Conservation (phyloP, 2,888 invertebrate genomes). For the Aleiodes alternator region DNA sequence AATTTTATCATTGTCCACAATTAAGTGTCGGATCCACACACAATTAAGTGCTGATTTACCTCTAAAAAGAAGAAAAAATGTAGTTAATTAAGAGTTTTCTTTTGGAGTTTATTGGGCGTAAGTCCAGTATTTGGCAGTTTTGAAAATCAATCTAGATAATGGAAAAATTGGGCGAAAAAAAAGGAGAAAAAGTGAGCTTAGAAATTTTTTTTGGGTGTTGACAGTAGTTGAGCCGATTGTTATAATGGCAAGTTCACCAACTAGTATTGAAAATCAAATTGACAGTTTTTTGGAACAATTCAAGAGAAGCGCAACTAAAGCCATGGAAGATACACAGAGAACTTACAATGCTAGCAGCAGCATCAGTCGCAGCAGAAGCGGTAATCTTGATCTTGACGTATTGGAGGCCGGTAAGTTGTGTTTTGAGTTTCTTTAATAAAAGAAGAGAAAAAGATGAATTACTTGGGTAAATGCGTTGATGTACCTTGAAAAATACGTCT, state of each 20-base stretch:
- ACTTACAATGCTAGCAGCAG: slow-evolving; percentile 69
- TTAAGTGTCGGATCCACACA: neutral
- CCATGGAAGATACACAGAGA: slow-evolving; percentile 79
- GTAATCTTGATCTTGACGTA: slow-evolving; percentile 71
- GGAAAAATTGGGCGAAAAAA: neutral
- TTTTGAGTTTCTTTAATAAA: neutral
- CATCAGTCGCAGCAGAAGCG: slow-evolving; percentile 71
- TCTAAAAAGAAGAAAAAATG: slow-evolving; percentile 52
- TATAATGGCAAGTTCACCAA: slow-evolving; percentile 81
- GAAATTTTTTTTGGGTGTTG: slow-evolving; percentile 27
- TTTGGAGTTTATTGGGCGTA: slow-evolving; percentile 7
- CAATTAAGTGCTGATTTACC: too few relatives aligned
- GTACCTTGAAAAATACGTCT: too few relatives aligned
- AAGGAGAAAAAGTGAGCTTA: neutral
- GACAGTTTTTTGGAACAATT: slow-evolving; percentile 90
- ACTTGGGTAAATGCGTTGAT: too few relatives aligned
- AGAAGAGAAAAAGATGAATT: neutral
- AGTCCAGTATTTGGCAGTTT: neutral
- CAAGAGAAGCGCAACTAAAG: slow-evolving; percentile 86
- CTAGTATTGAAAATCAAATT: slow-evolving; percentile 88
- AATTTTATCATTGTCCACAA: neutral
- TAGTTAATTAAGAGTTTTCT: slow-evolving; percentile 47
- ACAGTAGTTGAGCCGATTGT: slow-evolving; percentile 39
- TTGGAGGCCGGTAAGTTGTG: slow-evolving; percentile 69
- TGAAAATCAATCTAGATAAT: neutral